Conservation (phyloP, 2,888 invertebrate species). For the Netelia inedita region DNA sequence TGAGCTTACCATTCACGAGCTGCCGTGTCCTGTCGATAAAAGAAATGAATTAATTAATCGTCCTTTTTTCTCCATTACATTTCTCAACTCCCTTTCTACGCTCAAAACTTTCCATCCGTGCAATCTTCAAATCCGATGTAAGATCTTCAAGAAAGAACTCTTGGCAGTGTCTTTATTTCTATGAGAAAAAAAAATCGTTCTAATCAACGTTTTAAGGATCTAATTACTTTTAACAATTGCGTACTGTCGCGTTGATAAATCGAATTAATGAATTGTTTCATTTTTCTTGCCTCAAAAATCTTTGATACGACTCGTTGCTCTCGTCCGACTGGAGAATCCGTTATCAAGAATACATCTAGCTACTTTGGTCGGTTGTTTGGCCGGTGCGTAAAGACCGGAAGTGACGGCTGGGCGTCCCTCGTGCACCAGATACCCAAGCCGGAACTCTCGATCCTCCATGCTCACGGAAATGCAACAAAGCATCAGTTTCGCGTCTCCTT, state of each 20-base stretch:
- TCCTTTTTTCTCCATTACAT: neutral
- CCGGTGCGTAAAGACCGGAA: constrained; percentile 48
- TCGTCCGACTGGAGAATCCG: constrained; percentile 24
- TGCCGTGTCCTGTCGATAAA: neutral
- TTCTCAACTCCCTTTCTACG: neutral
- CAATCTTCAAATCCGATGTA: too few species aligned
- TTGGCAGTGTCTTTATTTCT: neutral
- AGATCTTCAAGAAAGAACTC: too few species aligned
- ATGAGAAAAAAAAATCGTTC: neutral
- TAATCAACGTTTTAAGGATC: neutral
- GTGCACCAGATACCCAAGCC: constrained; percentile 62
- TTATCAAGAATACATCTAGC: constrained; percentile 43
- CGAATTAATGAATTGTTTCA: neutral
- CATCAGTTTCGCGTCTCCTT: constrained; percentile 48
- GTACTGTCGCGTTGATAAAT: neutral
- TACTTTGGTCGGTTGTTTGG: neutral
- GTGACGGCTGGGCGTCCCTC: constrained; percentile 54
- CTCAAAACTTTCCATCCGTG: too few species aligned
- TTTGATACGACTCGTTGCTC: constrained; percentile 9
- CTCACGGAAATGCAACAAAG: constrained; percentile 1
- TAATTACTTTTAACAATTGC: neutral
- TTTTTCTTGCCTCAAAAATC: neutral
- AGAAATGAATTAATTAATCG: neutral
- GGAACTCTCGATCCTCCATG: constrained; percentile 33
- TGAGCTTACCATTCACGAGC: constrained; percentile 33